These are phyloP conservation scores for Cryptotis parvus DNA, from an alignment of 2,113 vertebrate genomes.

Conservation along the genomic window DNA sequence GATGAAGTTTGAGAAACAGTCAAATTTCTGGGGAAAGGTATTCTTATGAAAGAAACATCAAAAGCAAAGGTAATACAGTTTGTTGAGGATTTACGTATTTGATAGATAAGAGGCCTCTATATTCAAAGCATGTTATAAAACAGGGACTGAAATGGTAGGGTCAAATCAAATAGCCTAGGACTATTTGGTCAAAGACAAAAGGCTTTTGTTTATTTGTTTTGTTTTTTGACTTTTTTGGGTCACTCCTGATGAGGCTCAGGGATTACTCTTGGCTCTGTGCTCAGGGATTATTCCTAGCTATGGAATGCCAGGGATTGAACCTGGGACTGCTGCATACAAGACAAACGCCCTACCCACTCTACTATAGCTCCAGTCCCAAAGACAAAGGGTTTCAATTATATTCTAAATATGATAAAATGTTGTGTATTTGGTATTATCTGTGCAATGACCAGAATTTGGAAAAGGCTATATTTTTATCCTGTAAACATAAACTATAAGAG, in stretches of 20 bases:
- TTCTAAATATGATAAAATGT: slow-evolving; percentile 7
- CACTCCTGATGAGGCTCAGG: too few relatives aligned
- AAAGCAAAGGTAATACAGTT: neutral
- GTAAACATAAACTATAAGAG: neutral
- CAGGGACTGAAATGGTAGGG: too few relatives aligned
- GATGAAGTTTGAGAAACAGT: too few relatives aligned
- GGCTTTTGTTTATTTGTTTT: too few relatives aligned
- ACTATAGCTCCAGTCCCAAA: too few relatives aligned
- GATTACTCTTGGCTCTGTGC: too few relatives aligned
- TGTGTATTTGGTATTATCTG: neutral
- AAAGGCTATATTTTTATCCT: neutral
- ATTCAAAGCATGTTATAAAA: neutral
- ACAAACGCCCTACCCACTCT: too few relatives aligned
- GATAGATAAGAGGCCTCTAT: neutral
- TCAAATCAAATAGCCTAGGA: neutral
- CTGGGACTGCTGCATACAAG: too few relatives aligned
- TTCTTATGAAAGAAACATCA: neutral
- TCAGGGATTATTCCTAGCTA: too few relatives aligned
- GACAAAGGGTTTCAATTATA: neutral
- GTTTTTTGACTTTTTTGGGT: too few relatives aligned
- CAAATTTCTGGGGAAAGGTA: neutral
- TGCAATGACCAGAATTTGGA: neutral
- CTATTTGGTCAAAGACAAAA: neutral
- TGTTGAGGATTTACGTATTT: neutral
- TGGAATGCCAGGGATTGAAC: too few relatives aligned